A percentile compares a stretch with the other conserved stretches of the same genome.
phyloP scores from a whole-genome alignment of 2,113 vertebrate genomes.

The Cardinalis cardinalis region DNA sequence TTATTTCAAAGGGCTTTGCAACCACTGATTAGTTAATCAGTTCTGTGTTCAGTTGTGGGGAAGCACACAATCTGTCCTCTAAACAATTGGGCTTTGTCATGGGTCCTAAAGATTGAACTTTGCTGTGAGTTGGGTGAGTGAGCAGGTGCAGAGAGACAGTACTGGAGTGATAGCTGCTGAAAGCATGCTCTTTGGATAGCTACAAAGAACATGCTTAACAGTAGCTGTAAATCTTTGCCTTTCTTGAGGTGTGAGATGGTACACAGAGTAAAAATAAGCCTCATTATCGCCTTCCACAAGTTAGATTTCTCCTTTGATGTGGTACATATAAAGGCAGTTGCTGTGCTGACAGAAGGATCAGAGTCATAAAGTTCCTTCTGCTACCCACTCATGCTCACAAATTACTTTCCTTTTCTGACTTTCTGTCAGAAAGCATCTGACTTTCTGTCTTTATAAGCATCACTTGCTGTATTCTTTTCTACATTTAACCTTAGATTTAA shows the following conservation, averaged over 20 bases:
- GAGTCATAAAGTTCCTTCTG: background rate
- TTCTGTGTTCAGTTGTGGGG: background rate
- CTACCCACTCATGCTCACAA: background rate
- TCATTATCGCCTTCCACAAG: background rate
- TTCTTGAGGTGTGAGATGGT: background rate
- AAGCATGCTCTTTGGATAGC: background rate
- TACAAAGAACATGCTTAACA: background rate
- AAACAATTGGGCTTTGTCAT: background rate
- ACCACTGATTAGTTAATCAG: slow-evolving; percentile 9
- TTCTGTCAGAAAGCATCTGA: no score
- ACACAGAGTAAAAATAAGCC: background rate
- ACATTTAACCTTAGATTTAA: background rate
- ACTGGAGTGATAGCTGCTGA: background rate
- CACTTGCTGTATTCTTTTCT: background rate
- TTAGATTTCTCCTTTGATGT: background rate
- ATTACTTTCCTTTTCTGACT: background rate
- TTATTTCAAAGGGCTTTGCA: background rate
- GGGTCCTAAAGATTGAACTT: background rate
- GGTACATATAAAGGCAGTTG: background rate
- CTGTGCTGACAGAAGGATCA: background rate
- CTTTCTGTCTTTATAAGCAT: background rate
- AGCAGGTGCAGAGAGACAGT: background rate
- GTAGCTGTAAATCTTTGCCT: background rate
- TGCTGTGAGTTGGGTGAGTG: background rate
- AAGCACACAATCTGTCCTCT: background rate